phyloP scores from a whole-genome alignment of 1,140 invertebrate species.

The Zaprionus taronus region DNA sequence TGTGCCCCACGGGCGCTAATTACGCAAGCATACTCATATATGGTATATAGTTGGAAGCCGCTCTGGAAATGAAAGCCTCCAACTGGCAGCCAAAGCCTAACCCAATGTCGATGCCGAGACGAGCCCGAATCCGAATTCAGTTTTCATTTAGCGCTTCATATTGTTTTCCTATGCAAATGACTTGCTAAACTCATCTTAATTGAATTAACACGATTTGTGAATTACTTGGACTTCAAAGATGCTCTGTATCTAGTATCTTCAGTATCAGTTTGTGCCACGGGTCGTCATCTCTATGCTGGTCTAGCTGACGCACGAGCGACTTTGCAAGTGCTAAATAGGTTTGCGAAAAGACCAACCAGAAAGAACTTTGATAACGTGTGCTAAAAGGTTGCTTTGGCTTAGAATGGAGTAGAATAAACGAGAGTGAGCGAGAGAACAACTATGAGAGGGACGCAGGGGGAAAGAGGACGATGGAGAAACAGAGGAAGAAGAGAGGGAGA shows the following conservation, averaged over 20 bases:
- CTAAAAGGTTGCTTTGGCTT: not conserved
- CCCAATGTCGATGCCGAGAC: slow-evolving; percentile 29
- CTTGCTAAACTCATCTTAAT: slow-evolving; percentile 71
- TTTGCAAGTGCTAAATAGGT: slow-evolving; percentile 60
- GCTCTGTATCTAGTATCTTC: slow-evolving; percentile 31
- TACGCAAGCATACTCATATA: slow-evolving; percentile 69
- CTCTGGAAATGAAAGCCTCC: slow-evolving; percentile 49
- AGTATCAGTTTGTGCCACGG: slow-evolving; percentile 36
- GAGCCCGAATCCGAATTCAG: slow-evolving; percentile 13
- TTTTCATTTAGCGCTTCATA: slow-evolving; percentile 42
- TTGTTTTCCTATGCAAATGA: slow-evolving; percentile 74
- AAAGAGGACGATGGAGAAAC: not conserved
- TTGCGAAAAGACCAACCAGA: slow-evolving; percentile 28
- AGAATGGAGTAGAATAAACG: not conserved
- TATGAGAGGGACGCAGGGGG: not conserved
- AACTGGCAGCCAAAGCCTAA: slow-evolving; percentile 27
- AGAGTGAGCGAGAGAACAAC: not conserved
- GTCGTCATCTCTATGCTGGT: slow-evolving; percentile 20
- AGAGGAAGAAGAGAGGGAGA: not conserved
- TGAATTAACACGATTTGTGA: slow-evolving; percentile 70
- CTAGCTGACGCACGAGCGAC: slow-evolving; percentile 42
- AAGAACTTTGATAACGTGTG: slow-evolving; percentile 14
- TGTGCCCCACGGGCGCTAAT: slow-evolving; percentile 59
- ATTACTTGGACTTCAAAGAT: slow-evolving; percentile 23
- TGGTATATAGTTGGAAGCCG: slow-evolving; percentile 33